These are phyloP conservation scores for Oikopleura dioica DNA, from an alignment of 23 tunicate species.

Conservation along the genomic window DNA sequence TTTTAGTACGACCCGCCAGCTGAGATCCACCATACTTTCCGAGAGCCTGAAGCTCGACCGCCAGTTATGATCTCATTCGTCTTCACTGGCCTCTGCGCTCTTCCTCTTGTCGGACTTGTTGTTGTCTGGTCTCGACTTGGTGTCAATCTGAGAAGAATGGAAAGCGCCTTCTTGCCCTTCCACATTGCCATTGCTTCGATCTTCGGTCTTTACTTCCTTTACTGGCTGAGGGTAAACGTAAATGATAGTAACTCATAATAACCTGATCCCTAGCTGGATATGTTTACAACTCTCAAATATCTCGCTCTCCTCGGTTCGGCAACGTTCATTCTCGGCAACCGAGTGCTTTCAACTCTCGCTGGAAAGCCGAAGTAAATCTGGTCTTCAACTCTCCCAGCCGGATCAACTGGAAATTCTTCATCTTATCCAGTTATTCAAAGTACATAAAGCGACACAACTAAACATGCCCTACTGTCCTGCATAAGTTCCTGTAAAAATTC, in stretches of 20 bases:
- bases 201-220: slow-evolving; percentile 47
- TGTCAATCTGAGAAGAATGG: slow-evolving; percentile 26
- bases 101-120: slow-evolving; percentile 26
- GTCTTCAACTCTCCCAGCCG: too few species aligned
- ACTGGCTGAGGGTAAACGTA: too few species aligned
- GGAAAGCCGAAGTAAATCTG: background rate
- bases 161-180: slow-evolving; percentile 22
- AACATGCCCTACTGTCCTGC: too few species aligned
- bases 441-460: too few species aligned
- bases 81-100: slow-evolving; percentile 49
- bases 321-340: slow-evolving; percentile 71
- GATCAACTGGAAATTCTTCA: too few species aligned
- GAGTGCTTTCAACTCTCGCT: slow-evolving; percentile 25
- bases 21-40: slow-evolving; percentile 56
- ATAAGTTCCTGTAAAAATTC: too few species aligned
- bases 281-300: slow-evolving; percentile 64
- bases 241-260: too few species aligned
- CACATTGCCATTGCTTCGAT: slow-evolving; percentile 20
- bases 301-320: slow-evolving; percentile 33
- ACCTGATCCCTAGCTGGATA: slow-evolving; percentile 37
- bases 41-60: slow-evolving; percentile 53
- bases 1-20: slow-evolving; percentile 32
- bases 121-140: slow-evolving; percentile 38
- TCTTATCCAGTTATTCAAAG: too few species aligned
- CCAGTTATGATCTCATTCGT: slow-evolving; percentile 43